Evolutionary conservation across 2,888 invertebrate species (phyloP), one percentile per base, ranked within the genome.

Genomic region (Isoperla grammatica): DNA sequence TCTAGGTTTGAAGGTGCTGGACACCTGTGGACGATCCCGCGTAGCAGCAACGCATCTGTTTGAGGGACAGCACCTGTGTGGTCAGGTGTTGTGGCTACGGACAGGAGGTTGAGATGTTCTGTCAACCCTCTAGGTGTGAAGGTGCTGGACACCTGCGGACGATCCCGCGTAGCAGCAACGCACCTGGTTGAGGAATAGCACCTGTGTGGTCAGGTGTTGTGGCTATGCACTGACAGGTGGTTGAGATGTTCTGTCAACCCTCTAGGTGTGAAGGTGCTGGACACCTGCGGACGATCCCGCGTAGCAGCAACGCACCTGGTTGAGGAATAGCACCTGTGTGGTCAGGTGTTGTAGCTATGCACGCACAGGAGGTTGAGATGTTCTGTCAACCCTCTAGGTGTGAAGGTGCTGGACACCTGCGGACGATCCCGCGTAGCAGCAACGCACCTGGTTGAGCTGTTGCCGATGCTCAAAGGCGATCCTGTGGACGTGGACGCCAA

Each of bases 401-500:
- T 59, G 11, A 46, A 56, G 17, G 53, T 59, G n/a, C 59, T 60
- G 50, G 63, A 63, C 42, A 61, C 50, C 39, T 63, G 63, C 57
- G 61, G 61, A 2, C 35, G 61, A 19, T 37, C 46, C 2, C 48
- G 63, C 12, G 54, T 50, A 1, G 63, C 61, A 9, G 59, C 61
- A 1, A 29, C 56, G 9, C 63, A 63, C 15, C 43, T 63, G 13
- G 61, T 40, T 2, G 60, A 63, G 23, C 55, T 63, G 15, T 37
- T 61, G 12, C 63, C 63, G 17, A 29, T 56, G 39, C 37, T 63
- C 5, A 49, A 53, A 29, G 61, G 60, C 39, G 56, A 42, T 20
- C 45, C 61, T n/a, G 40, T 12, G 4, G 40, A 49, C 2, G 37
- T 46, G 17, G 46, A 19, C 12, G 22, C 29, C 13, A 22, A 9